Evolutionary conservation across 2,113 vertebrate species (phyloP).

Genomic region (Sprattus sprattus): DNA sequence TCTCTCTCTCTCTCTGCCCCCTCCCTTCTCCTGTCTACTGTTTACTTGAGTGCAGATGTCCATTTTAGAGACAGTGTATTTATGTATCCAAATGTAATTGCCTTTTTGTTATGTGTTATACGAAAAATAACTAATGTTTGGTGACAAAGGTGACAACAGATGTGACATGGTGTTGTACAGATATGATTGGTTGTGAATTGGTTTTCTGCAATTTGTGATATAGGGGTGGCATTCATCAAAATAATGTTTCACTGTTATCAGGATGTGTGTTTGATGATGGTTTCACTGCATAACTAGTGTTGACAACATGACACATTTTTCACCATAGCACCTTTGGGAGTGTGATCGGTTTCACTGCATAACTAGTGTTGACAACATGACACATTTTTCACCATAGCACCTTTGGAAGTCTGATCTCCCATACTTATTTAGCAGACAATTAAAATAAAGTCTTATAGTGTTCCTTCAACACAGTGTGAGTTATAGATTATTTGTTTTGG

Average conservation of each 20-base stretch:
- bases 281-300: background rate
- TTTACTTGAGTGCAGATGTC: too few relatives aligned
- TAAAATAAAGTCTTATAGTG: background rate
- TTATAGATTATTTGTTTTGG: background rate
- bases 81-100: too few relatives aligned
- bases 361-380: background rate
- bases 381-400: background rate
- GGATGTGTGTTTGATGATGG: background rate
- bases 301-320: background rate
- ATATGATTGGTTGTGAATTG: background rate
- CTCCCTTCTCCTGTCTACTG: background rate
- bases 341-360: background rate
- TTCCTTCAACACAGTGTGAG: background rate
- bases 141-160: background rate
- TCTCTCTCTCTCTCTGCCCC: slow-evolving; percentile 7
- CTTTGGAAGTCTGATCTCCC: background rate
- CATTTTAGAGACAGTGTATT: too few relatives aligned
- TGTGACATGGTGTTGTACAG: background rate
- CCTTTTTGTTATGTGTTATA: background rate
- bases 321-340: background rate
- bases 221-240: background rate
- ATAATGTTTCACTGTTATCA: background rate
- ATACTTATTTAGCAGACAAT: background rate
- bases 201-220: background rate
- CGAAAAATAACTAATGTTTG: background rate